These are phyloP conservation scores for Chionomys nivalis DNA, from an alignment of 2,113 vertebrate genomes.

Conservation along the genomic window DNA sequence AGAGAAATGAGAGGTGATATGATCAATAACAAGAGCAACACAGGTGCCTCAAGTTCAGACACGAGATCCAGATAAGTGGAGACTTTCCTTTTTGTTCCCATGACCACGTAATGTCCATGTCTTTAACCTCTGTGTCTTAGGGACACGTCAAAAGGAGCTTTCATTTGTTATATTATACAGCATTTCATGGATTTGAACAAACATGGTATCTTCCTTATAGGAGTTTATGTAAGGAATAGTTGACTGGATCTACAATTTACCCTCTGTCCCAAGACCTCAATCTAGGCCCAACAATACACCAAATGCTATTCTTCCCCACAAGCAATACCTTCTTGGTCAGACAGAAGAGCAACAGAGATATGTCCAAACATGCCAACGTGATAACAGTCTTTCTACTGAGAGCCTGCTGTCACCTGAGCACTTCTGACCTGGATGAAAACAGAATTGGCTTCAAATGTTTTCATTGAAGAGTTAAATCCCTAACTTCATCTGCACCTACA, in stretches of 20 bases:
- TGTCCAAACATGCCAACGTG: background rate
- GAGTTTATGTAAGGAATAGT: background rate
- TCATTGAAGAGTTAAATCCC: background rate
- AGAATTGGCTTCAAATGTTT: background rate
- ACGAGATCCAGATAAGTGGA: background rate
- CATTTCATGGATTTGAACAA: background rate
- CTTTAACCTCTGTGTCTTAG: background rate
- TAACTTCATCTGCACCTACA: background rate
- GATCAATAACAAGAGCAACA: background rate
- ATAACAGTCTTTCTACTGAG: fast-evolving
- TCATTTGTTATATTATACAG: too few relatives aligned
- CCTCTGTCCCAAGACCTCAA: too few relatives aligned
- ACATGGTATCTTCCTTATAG: background rate
- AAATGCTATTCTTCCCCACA: background rate
- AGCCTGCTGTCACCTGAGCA: background rate
- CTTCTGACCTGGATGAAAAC: background rate
- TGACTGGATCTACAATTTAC: background rate
- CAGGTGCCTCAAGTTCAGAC: background rate
- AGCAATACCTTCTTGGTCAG: fast-evolving
- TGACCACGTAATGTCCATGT: too few relatives aligned
- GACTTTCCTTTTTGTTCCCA: background rate
- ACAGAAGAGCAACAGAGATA: too few relatives aligned
- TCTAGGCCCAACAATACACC: background rate
- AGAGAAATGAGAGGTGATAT: background rate
- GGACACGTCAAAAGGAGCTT: background rate